Evolutionary conservation across 1,140 invertebrate species (phyloP), one percentile per base, ranked within the genome.

Genomic region (Pseudoatta argentina): DNA sequence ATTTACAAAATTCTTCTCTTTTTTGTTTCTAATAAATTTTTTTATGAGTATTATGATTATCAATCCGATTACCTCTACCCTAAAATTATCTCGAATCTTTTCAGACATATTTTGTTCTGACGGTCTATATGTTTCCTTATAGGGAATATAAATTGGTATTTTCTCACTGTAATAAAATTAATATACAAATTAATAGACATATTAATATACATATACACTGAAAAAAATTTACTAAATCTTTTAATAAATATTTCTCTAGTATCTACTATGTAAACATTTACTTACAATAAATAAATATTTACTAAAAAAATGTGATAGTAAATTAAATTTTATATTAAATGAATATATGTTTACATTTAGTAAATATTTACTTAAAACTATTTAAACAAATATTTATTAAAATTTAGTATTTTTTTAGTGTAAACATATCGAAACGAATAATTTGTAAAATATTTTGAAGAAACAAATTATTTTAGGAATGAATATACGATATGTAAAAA

Each of bases 81-180:
- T 87, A n/a, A 90, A 90, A 59, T 92, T 90, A 0, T 12, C 21
- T 8, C 91, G 72, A 3, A 8, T 63, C 34, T 16, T 55, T 0
- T 39, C 34, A 39, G 34, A 39, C 34, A 39, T 67, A 10, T 21
- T 27, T 34, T 72, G 18, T 2, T n/a, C 6, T 8, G 18, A 2
- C 7, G 18, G 8, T 39, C 8, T 78, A 57, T 91, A 92, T 8
- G 87, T 91, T 61, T 92, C 91, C 3, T 30, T 24, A 39, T 92
- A 91, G 1, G 88, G 88, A 6, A 88, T 67, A 12, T 71, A 88
- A 24, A 27, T 24, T 10, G 73, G 24, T 21, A 66, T n/a, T 44
- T 30, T 39, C 7, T 39, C 57, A 8, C 89, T 92, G 18, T n/a
- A 85, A 89, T 51, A 27, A 34, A 12, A 69, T 66, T 78, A 39